A percentile compares a stretch with the other conserved stretches of the same genome.
Evolutionary conservation across 2,797 vertebrate genomes (phyloP).

Genomic region (Dermochelys coriacea): DNA sequence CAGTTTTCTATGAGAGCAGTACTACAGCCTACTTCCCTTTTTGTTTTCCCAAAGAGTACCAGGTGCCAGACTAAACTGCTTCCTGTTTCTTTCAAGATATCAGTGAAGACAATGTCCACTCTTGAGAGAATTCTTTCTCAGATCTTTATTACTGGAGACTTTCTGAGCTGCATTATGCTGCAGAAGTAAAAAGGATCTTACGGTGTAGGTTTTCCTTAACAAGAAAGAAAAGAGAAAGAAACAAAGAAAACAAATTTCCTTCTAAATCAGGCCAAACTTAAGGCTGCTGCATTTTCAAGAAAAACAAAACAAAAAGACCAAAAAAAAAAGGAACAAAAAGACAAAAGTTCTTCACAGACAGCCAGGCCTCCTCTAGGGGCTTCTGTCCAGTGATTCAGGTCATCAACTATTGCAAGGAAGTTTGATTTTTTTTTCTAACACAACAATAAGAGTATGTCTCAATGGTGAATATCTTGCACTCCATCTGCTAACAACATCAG

Average conservation of each 20-base stretch:
- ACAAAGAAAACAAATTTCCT: constrained; percentile 68
- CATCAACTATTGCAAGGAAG: constrained; percentile 64
- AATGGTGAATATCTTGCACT: constrained; percentile 62
- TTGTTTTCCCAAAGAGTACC: constrained; percentile 91
- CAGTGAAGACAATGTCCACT: constrained; percentile 80
- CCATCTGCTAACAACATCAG: constrained; percentile 55
- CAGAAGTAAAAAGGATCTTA: constrained; percentile 85
- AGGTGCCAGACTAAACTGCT: constrained; percentile 85
- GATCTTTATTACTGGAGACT: constrained; percentile 85
- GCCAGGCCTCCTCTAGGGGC: constrained; percentile 55
- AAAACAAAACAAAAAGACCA: constrained; percentile 38
- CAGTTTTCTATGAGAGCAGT: constrained; percentile 85
- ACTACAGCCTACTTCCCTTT: constrained; percentile 86
- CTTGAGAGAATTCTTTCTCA: constrained; percentile 83
- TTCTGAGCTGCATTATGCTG: constrained; percentile 86
- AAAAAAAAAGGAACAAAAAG: constrained; percentile 30
- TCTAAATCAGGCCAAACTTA: constrained; percentile 72
- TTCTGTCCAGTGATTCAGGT: constrained; percentile 64
- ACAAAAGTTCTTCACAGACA: constrained; percentile 28
- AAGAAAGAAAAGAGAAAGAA: constrained; percentile 52
- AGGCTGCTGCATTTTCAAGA: constrained; percentile 75
- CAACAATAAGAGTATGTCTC: constrained; percentile 43
- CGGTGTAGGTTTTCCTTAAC: constrained; percentile 73
- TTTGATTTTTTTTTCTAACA: constrained; percentile 50
- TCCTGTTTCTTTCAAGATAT: constrained; percentile 83